Conservation (phyloP, 2,888 invertebrate species). For the Lithodes maja region DNA sequence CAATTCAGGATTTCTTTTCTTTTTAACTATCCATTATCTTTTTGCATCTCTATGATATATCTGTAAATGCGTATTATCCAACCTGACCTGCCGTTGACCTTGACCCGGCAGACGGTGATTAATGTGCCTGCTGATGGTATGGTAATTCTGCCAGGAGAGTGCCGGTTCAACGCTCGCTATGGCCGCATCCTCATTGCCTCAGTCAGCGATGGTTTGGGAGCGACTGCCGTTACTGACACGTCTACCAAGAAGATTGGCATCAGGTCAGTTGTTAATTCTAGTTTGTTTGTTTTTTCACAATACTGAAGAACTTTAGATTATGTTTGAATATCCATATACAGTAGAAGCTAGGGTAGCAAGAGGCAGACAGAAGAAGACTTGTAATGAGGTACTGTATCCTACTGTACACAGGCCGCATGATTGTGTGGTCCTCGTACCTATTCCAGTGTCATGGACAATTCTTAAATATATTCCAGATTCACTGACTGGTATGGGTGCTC, state of each 20-base stretch:
- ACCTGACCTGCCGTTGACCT: too few species aligned
- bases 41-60: too few species aligned
- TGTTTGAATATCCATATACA: neutral
- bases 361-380: too few species aligned
- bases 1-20: too few species aligned
- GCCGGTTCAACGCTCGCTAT: slow-evolving; percentile 58
- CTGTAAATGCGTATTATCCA: too few species aligned
- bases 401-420: too few species aligned
- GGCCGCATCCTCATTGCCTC: slow-evolving; percentile 52
- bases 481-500: slow-evolving; percentile 57
- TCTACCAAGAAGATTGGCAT: slow-evolving; percentile 15
- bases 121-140: slow-evolving; percentile 12
- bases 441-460: too few species aligned
- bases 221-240: neutral
- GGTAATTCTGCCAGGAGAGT: slow-evolving; percentile 39
- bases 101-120: neutral
- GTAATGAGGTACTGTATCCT: too few species aligned
- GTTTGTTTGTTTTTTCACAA: too few species aligned
- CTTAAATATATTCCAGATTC: neutral
- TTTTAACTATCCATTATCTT: too few species aligned
- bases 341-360: neutral
- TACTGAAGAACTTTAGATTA: neutral
- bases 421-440: too few species aligned
- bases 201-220: slow-evolving; percentile 16
- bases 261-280: slow-evolving; percentile 20